Evolutionary conservation across 2,113 vertebrate genomes (phyloP).

Genomic region (Onychostoma macrolepis): DNA sequence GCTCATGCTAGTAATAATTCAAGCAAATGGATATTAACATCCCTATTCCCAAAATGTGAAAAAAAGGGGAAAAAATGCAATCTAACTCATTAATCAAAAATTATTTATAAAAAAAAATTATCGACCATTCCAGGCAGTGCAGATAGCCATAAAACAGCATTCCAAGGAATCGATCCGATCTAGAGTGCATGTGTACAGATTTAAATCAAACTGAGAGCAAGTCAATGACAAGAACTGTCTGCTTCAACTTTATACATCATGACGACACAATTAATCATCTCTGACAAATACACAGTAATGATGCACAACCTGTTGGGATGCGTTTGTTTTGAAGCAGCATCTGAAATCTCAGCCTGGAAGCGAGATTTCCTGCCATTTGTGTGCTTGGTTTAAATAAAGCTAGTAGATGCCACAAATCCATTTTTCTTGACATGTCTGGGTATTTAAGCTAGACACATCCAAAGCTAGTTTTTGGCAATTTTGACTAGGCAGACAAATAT

Average conservation of each 20-base stretch:
- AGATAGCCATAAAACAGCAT: constrained; percentile 11
- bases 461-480: constrained; percentile 15
- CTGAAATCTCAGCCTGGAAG: background rate
- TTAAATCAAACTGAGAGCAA: constrained; percentile 40
- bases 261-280: background rate
- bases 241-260: background rate
- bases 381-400: background rate
- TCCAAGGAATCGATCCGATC: constrained; percentile 24
- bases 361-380: background rate
- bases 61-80: background rate
- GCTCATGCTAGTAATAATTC: background rate
- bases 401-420: background rate
- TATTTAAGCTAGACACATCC: constrained; percentile 2
- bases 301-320: background rate
- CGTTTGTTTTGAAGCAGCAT: background rate
- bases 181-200: constrained; percentile 22
- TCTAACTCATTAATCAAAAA: constrained; percentile 22
- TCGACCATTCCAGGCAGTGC: background rate
- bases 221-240: constrained; percentile 31
- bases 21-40: background rate
- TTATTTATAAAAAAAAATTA: constrained; percentile 17
- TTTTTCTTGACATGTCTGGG: constrained; percentile 3
- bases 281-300: background rate
- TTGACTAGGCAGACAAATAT: background rate
- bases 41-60: background rate